These are phyloP conservation scores for Urocitellus parryii DNA, from an alignment of 2,113 vertebrate species.

Conservation along the genomic window DNA sequence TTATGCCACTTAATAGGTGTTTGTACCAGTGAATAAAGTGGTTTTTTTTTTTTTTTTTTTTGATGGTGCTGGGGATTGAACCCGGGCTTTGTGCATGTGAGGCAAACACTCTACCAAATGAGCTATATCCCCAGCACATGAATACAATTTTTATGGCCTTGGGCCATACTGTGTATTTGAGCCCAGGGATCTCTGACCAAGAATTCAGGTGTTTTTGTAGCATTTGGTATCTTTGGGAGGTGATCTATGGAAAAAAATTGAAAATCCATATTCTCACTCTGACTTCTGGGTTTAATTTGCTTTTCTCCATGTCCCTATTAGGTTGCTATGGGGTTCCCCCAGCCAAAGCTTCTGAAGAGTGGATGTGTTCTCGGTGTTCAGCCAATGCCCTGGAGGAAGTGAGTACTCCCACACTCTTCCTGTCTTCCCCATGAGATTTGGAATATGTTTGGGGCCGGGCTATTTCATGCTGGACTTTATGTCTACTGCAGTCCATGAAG, in stretches of 20 bases:
- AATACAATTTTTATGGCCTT: not conserved
- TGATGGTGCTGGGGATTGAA: too few species aligned
- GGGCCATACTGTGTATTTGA: not conserved
- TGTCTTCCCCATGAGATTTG: not conserved
- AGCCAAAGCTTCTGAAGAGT: conserved; percentile 90
- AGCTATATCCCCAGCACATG: too few species aligned
- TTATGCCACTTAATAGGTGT: not conserved
- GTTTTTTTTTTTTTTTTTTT: not conserved
- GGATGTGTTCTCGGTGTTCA: conserved; percentile 96
- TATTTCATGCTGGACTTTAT: not conserved
- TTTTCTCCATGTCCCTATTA: conserved; percentile 73
- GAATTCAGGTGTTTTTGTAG: conserved; percentile 33
- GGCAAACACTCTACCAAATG: too few species aligned
- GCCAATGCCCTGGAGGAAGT: conserved; percentile 95
- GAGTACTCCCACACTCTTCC: conserved; percentile 40
- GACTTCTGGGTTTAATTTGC: conserved; percentile 3
- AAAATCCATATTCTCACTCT: not conserved
- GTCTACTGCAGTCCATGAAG: not conserved
- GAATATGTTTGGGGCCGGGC: not conserved
- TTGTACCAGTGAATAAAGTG: not conserved
- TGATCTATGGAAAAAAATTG: not conserved
- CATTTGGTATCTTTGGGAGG: not conserved
- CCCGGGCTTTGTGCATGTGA: too few species aligned
- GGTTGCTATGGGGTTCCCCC: conserved; percentile 96
- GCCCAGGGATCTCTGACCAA: not conserved